Conservation (phyloP, 2,113 vertebrate genomes). For the Irena cyanogastra region DNA sequence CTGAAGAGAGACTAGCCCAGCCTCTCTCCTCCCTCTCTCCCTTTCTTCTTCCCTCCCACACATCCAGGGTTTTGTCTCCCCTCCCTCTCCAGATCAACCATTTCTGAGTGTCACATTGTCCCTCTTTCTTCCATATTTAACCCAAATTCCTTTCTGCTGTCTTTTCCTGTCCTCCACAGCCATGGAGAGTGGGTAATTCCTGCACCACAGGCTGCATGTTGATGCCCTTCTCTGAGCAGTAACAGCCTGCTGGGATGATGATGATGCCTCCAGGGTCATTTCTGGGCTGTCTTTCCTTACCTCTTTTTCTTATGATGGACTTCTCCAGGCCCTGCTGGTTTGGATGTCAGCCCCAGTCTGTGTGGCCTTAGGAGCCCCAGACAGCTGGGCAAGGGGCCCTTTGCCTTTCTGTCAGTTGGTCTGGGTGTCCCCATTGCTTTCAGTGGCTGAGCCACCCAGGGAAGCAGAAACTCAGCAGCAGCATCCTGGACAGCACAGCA, state of each 20-base stretch:
- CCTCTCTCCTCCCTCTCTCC: neutral
- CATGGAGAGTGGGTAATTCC: neutral
- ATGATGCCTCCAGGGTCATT: neutral
- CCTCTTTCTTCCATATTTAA: neutral
- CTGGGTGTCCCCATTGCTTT: fast-evolving
- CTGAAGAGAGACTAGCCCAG: neutral
- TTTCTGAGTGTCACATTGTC: neutral
- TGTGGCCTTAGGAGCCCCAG: neutral
- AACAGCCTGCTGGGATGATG: neutral
- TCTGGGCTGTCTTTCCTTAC: neutral
- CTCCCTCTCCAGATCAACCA: neutral
- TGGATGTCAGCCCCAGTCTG: neutral
- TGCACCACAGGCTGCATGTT: neutral
- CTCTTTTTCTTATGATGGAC: neutral
- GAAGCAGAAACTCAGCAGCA: neutral
- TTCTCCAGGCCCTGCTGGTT: neutral
- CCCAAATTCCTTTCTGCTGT: neutral
- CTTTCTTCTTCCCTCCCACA: neutral
- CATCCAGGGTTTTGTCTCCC: neutral
- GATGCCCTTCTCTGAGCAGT: neutral
- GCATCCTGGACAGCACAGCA: neutral
- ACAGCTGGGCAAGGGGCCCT: neutral
- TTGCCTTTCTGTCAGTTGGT: fast-evolving
- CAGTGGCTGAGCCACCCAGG: neutral
- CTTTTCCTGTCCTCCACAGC: neutral